A percentile compares a stretch with the other conserved stretches of the same genome.
Evolutionary conservation across 2,113 vertebrate genomes (phyloP).

Genomic region (Trogon surrucura): DNA sequence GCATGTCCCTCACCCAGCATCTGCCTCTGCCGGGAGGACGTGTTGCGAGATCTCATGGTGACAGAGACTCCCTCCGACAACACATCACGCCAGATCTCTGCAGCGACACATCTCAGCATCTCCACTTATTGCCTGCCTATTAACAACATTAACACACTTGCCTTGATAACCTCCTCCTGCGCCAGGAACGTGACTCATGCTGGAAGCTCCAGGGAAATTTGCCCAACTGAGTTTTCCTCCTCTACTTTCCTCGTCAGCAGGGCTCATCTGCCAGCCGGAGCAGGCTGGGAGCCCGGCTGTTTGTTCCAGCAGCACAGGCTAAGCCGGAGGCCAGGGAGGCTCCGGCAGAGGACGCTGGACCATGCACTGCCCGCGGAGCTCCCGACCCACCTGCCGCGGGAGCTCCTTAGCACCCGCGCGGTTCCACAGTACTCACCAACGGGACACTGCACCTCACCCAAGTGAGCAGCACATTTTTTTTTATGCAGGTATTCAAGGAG

Average conservation of each 20-base stretch:
- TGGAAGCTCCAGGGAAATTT: neutral
- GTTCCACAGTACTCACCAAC: fast-evolving
- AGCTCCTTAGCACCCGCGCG: neutral
- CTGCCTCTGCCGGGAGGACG: neutral
- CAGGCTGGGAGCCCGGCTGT: neutral
- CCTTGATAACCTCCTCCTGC: neutral
- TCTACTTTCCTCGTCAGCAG: neutral
- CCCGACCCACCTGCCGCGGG: neutral
- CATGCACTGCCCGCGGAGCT: neutral
- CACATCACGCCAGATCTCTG: neutral
- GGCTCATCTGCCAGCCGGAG: neutral
- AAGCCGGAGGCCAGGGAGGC: neutral
- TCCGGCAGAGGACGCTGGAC: fast-evolving
- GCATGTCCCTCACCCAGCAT: neutral
- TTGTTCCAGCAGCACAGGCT: neutral
- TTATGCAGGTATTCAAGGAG: neutral
- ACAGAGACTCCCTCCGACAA: fast-evolving
- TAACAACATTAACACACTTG: neutral
- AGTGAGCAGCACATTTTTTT: neutral
- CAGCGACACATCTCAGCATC: neutral
- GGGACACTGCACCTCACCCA: fast-evolving
- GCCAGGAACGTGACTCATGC: fast-evolving
- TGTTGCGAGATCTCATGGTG: fast-evolving
- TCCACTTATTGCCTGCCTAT: neutral
- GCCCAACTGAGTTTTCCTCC: neutral